Conservation (phyloP, 2,113 vertebrate species). For the Chiloscyllium plagiosum region DNA sequence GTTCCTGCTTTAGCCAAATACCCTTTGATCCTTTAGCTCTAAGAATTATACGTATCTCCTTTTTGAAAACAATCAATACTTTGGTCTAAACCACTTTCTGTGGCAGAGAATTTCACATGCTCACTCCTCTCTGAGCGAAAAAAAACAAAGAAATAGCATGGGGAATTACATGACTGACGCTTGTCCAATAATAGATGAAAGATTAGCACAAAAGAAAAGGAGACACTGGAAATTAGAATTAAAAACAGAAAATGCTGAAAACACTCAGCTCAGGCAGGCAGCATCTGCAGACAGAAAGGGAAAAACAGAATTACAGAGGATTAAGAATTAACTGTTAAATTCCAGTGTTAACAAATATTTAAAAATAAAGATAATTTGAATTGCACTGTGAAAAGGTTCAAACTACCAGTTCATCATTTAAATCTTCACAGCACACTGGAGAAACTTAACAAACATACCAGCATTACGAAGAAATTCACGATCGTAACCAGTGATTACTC, state of each 20-base stretch:
- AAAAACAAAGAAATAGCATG: constrained; percentile 3
- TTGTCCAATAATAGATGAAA: neutral
- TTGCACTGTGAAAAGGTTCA: neutral
- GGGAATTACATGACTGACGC: neutral
- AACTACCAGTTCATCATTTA: neutral
- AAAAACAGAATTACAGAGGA: neutral
- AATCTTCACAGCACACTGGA: neutral
- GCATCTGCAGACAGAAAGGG: neutral
- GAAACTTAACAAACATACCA: constrained; percentile 57
- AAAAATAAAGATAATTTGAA: no score
- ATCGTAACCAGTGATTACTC: constrained; percentile 65
- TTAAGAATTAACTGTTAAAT: neutral
- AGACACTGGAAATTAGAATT: neutral
- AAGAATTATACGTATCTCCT: no score
- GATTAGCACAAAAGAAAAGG: neutral
- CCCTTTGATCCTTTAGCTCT: no score
- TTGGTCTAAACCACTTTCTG: no score
- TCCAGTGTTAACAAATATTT: neutral
- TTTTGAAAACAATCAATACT: no score
- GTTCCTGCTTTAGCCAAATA: no score
- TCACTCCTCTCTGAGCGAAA: no score
- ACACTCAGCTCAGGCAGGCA: neutral
- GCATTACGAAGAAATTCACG: constrained; percentile 73
- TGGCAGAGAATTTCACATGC: no score
- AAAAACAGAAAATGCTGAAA: neutral